A percentile compares a stretch with the other conserved stretches of the same genome.
These are phyloP conservation scores for Gobius niger DNA, from an alignment of 2,113 vertebrate genomes.

Conservation along the genomic window DNA sequence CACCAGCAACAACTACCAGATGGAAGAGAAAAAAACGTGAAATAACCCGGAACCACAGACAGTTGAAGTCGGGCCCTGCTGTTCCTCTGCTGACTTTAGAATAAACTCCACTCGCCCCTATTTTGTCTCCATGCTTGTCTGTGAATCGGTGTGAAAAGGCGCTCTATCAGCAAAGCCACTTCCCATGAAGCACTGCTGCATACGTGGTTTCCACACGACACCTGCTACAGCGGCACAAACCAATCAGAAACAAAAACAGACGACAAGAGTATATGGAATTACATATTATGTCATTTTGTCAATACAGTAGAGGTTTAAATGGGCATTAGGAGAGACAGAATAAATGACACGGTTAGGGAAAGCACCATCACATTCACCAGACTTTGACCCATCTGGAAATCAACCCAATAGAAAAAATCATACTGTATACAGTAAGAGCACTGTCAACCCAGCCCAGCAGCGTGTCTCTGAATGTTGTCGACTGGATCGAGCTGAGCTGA, in stretches of 20 bases:
- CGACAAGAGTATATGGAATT: not conserved
- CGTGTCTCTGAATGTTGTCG: no score
- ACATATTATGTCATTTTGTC: no score
- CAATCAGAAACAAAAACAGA: not conserved
- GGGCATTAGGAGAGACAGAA: no score
- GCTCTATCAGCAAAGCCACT: conserved; percentile 58
- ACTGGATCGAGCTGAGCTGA: no score
- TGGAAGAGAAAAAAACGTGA: not conserved
- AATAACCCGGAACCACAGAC: not conserved
- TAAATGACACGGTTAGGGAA: no score
- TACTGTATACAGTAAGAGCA: no score
- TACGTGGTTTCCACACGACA: conserved; percentile 16
- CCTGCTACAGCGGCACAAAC: not conserved
- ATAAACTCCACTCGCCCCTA: conserved; percentile 20
- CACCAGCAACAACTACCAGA: no score
- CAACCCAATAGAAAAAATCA: no score
- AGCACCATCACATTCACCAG: no score
- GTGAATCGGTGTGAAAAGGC: conserved; percentile 31
- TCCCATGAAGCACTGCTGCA: conserved; percentile 40
- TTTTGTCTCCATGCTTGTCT: conserved; percentile 28
- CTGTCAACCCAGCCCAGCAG: no score
- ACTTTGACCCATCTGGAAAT: no score
- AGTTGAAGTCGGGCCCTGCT: not conserved
- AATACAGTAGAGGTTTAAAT: no score
- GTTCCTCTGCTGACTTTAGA: not conserved